Evolutionary conservation across 2,797 vertebrate species (phyloP).

Genomic region (Sebastolobus alascanus): DNA sequence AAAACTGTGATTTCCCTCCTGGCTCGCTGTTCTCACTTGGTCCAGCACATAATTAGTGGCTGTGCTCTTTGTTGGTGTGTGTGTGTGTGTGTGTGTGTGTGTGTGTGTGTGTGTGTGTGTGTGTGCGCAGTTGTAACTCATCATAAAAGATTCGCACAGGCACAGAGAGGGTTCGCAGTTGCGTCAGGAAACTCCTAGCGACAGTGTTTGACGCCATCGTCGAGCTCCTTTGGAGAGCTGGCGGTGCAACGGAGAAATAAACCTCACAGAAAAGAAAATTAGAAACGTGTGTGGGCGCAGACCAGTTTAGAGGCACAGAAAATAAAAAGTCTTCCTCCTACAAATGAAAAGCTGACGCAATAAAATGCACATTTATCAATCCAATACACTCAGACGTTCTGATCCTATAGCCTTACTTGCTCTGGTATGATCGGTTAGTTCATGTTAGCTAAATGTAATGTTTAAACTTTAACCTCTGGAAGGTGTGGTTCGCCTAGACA

Average conservation of each 20-base stretch:
- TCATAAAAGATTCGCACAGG: slow-evolving; percentile 9
- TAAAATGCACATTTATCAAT: background rate
- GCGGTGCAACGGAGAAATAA: background rate
- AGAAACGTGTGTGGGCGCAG: background rate
- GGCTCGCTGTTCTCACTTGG: slow-evolving; percentile 46
- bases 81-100: background rate
- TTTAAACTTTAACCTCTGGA: too few species aligned
- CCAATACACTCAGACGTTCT: too few species aligned
- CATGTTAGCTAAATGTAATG: background rate
- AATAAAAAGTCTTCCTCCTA: background rate
- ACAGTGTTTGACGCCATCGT: background rate
- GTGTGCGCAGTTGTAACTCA: slow-evolving; percentile 4
- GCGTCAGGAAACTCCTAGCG: slow-evolving; percentile 21
- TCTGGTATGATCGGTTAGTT: background rate
- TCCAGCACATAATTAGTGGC: slow-evolving; percentile 53
- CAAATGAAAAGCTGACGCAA: background rate
- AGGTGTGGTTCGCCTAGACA: too few species aligned
- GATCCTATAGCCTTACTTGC: too few species aligned
- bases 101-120: slow-evolving; percentile 1
- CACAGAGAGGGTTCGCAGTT: slow-evolving; percentile 4
- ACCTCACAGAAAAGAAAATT: background rate
- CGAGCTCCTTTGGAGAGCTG: background rate
- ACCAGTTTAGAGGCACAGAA: background rate
- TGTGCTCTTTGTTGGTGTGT: background rate
- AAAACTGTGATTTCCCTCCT: slow-evolving; percentile 65